These are phyloP conservation scores for Onychomys arenicola DNA, from an alignment of 2,797 vertebrate species.

Conservation along the genomic window DNA sequence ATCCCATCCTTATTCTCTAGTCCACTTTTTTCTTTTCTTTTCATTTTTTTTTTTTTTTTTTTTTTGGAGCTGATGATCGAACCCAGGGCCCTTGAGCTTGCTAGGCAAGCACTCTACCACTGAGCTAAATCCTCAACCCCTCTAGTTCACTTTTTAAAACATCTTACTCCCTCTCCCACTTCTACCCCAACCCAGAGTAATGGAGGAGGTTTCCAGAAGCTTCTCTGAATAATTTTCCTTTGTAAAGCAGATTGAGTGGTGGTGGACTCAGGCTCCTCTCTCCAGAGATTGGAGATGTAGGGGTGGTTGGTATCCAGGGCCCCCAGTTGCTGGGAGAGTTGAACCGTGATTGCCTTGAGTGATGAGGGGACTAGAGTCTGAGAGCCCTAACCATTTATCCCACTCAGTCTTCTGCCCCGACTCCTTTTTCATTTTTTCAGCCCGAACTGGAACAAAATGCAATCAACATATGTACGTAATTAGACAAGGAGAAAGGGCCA, in stretches of 20 bases:
- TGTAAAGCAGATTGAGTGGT: slow-evolving; percentile 54
- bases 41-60: too few relatives aligned
- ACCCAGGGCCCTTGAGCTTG: too few relatives aligned
- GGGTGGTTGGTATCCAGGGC: not conserved
- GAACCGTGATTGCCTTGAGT: not conserved
- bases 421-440: slow-evolving; percentile 45
- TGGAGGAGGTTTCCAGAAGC: slow-evolving; percentile 17
- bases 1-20: not conserved
- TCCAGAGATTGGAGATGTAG: not conserved
- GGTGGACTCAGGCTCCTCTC: not conserved
- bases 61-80: too few relatives aligned
- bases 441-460: slow-evolving; percentile 45
- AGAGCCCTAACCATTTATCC: slow-evolving; percentile 19
- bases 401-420: not conserved
- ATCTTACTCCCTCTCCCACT: not conserved
- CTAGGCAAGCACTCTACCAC: too few relatives aligned
- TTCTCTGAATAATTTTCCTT: slow-evolving; percentile 22
- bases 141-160: not conserved
- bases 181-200: not conserved
- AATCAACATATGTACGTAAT: slow-evolving; percentile 59
- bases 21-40: too few relatives aligned
- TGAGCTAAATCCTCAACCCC: too few relatives aligned
- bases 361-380: not conserved
- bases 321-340: slow-evolving; percentile 61
- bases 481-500: slow-evolving; percentile 37